A percentile compares a stretch with the other conserved stretches of the same genome.
Evolutionary conservation across 1,140 invertebrate species (phyloP).

Genomic region (Meteorus sp.): DNA sequence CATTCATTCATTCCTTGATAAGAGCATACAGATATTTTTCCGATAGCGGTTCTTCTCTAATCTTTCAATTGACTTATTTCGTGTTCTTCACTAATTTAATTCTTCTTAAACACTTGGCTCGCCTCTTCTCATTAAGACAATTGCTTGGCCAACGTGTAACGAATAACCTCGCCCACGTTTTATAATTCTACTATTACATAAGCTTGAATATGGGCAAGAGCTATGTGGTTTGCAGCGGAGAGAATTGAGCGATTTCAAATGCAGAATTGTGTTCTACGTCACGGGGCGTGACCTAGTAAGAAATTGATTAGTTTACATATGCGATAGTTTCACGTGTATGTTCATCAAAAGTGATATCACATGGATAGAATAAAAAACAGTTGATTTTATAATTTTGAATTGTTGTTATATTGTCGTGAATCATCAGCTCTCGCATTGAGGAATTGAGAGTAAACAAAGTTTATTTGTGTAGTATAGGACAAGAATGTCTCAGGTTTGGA

Average conservation of each 20-base stretch:
- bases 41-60: too few relatives aligned
- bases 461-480: neutral
- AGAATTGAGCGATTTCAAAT: neutral
- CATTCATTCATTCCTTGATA: neutral
- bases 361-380: neutral
- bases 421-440: too few relatives aligned
- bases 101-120: neutral
- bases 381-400: too few relatives aligned
- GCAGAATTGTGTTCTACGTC: neutral
- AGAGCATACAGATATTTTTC: too few relatives aligned
- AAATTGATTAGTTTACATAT: neutral
- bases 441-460: neutral
- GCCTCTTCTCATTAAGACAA: conserved; percentile 4
- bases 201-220: conserved; percentile 16
- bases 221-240: conserved; percentile 1
- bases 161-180: conserved; percentile 37
- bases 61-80: conserved; percentile 2
- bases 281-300: neutral
- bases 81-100: neutral
- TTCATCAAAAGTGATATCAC: neutral
- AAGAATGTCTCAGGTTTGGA: too few relatives aligned
- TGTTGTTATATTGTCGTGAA: too few relatives aligned
- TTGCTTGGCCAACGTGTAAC: conserved; percentile 14
- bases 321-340: neutral
- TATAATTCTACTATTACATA: conserved; percentile 40